These are phyloP conservation scores for Melieria crassipennis DNA, from an alignment of 2,888 invertebrate genomes.

Conservation along the genomic window DNA sequence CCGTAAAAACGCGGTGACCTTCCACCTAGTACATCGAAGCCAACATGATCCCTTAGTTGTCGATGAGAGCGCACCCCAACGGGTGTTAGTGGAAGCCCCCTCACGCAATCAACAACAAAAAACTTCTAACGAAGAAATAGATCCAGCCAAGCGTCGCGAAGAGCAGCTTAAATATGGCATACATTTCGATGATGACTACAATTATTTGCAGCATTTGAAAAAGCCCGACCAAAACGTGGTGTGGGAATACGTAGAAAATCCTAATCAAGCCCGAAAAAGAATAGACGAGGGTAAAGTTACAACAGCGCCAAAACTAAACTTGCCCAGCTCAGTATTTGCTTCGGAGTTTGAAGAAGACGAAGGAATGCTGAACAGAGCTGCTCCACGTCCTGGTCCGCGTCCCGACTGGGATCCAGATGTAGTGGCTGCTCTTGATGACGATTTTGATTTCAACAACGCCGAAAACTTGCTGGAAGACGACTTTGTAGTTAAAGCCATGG, in stretches of 20 bases:
- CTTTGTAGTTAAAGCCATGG: constrained; percentile 81
- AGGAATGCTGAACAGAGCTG: constrained; percentile 68
- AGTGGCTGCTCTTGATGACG: constrained; percentile 92
- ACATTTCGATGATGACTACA: constrained; percentile 93
- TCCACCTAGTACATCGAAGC: constrained; percentile 91
- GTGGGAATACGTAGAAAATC: constrained; percentile 65
- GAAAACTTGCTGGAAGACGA: constrained; percentile 91
- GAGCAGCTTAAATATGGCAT: constrained; percentile 89
- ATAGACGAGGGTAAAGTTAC: constrained; percentile 39
- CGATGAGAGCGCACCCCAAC: constrained; percentile 89
- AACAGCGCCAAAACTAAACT: constrained; percentile 64
- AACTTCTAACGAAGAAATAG: constrained; percentile 46
- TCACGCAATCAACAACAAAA: constrained; percentile 46
- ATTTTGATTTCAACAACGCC: constrained; percentile 86
- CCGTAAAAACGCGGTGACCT: constrained; percentile 89
- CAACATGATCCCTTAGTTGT: constrained; percentile 91
- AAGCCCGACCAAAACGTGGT: constrained; percentile 59
- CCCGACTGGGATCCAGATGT: constrained; percentile 91
- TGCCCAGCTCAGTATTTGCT: constrained; percentile 91
- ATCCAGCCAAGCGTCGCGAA: constrained; percentile 70
- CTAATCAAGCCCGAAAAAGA: constrained; percentile 57
- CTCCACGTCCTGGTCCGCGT: constrained; percentile 68
- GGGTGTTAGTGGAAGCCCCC: constrained; percentile 76
- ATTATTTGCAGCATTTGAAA: constrained; percentile 90
- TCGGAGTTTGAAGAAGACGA: constrained; percentile 86